Conservation (phyloP, 2,888 invertebrate species). For the Lochmaea capreae region DNA sequence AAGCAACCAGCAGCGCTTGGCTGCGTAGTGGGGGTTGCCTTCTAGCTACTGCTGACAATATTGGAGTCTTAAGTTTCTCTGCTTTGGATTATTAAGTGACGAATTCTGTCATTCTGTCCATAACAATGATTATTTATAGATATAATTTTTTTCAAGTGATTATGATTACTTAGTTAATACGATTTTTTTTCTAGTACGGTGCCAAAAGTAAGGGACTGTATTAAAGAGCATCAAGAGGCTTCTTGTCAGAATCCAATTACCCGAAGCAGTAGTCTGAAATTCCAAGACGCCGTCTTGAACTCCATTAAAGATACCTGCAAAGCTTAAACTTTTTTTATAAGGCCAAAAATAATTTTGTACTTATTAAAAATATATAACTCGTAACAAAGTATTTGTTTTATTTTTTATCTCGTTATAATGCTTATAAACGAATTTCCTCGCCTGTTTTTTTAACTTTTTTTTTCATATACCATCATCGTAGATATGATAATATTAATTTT, state of each 20-base stretch:
- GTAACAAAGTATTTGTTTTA: background rate
- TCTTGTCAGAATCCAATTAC: conserved; percentile 43
- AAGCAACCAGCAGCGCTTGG: too few species aligned
- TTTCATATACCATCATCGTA: too few species aligned
- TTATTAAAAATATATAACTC: background rate
- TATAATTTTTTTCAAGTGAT: background rate
- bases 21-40: too few species aligned
- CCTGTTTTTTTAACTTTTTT: too few species aligned
- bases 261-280: conserved; percentile 26
- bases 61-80: too few species aligned
- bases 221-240: conserved; percentile 30
- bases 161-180: conserved; percentile 6
- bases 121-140: too few species aligned
- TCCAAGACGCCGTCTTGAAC: conserved; percentile 36
- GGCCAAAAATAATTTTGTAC: background rate
- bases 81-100: too few species aligned
- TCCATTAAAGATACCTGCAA: conserved; percentile 36
- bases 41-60: too few species aligned
- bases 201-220: conserved; percentile 39
- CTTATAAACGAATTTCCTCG: too few species aligned
- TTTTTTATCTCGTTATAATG: too few species aligned
- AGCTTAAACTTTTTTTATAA: conserved; percentile 12
- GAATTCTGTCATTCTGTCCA: too few species aligned
- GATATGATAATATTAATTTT: too few species aligned
- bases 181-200: conserved; percentile 33